Conservation (phyloP, 1,140 invertebrate genomes). For the Apis cerana region DNA sequence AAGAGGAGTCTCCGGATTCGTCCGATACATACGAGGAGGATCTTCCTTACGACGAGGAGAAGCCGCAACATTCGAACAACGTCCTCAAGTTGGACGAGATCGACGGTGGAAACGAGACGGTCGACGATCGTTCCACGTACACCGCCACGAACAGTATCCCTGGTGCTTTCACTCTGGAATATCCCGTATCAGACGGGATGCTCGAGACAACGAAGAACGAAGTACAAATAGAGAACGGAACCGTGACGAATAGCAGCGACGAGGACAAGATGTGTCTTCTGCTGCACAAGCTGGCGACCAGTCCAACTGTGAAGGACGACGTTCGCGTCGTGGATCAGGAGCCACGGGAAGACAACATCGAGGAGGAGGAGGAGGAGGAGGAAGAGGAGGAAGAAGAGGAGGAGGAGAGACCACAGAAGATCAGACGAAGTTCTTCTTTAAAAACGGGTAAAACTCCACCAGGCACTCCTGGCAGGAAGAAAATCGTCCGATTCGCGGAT, state of each 20-base stretch:
- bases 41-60: neutral
- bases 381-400: conserved; percentile 61
- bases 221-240: conserved; percentile 52
- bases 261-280: conserved; percentile 59
- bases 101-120: conserved; percentile 61
- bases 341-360: conserved; percentile 67
- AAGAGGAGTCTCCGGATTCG: conserved; percentile 21
- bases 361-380: conserved; percentile 60
- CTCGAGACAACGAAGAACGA: conserved; percentile 55
- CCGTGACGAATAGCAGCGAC: conserved; percentile 34
- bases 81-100: conserved; percentile 44
- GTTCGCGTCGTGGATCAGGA: conserved; percentile 36
- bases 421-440: conserved; percentile 91
- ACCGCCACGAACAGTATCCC: conserved; percentile 61
- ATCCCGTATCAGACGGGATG: conserved; percentile 12
- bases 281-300: conserved; percentile 54
- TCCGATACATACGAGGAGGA: neutral
- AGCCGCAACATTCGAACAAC: neutral
- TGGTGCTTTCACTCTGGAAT: conserved; percentile 57
- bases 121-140: conserved; percentile 77
- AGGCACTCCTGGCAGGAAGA: conserved; percentile 93
- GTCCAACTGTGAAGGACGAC: conserved; percentile 51
- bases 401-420: conserved; percentile 82
- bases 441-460: conserved; percentile 96
- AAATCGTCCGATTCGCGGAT: conserved; percentile 97